Base-by-base conservation (phyloP, 1,140 invertebrate species). In the Papilio polytes region DNA sequence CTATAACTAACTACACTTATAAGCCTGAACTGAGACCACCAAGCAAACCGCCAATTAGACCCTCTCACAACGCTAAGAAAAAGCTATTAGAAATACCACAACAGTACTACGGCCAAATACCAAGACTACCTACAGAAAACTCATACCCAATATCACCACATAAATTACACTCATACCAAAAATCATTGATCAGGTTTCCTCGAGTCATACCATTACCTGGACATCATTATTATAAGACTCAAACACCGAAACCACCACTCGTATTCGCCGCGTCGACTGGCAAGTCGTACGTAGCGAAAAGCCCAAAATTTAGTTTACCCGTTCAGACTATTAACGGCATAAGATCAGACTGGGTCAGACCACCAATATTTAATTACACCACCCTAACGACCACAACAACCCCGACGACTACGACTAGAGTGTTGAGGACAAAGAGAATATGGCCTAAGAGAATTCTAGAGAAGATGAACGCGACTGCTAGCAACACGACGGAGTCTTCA, bases 341-440 rank as follows among this genome's bases (percentile, higher is more conserved):
- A 56, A 84, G 92, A 18, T 85, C 90, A 15, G 91, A 93, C 53
- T 85, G 87, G 48, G 91, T 92, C 12, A 87, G 85, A 77, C 91
- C 92, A 15, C 87, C 88, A 80, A 76, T 85, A 51, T 79, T 41
- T 78, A 89, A 89, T 70, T 15, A 31, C 48, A 63, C 81, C 18
- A 90, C 87, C 8, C 85, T 82, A 31, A 83, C 88, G 6, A 89
- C 88, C 1, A 88, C 89, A 41, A 85, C 83, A 12, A 80, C 85
- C 44, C 83, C 88, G 31, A 91, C 91, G 6, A 93, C 92, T 4
- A 92, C 91, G 1, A 84, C 81, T 80, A 88, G 86, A 85, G 66
- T 88, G 51, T 83, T 93, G 31, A 89, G 94, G 82, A 94, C 91
- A 72, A 95, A 94, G 85, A 88, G 94, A 85, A 95, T 95, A 85